phyloP scores from a whole-genome alignment of 1,140 invertebrate species.

The Danaus plexippus region DNA sequence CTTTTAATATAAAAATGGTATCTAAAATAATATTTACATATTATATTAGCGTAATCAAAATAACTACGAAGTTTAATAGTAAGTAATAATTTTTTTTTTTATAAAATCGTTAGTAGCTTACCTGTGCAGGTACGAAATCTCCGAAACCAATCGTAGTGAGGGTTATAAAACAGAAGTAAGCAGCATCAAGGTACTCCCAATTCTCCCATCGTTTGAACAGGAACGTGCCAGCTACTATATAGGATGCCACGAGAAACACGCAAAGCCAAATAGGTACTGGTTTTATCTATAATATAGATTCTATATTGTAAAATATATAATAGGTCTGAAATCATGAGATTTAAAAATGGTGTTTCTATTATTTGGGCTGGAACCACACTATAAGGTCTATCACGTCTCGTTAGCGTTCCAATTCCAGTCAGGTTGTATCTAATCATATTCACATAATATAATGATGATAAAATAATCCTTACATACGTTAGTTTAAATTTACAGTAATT shows the following conservation, averaged over 20 bases:
- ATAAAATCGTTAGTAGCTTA: slow-evolving; percentile 9
- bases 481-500: too few species aligned
- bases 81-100: background rate
- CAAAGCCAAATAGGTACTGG: slow-evolving; percentile 94
- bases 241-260: slow-evolving; percentile 89
- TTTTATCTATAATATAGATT: slow-evolving; percentile 60
- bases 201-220: slow-evolving; percentile 90
- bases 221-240: slow-evolving; percentile 89
- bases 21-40: too few species aligned
- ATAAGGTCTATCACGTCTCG: too few species aligned
- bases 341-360: too few species aligned
- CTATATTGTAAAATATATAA: too few species aligned
- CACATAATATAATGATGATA: too few species aligned
- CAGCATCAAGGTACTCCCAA: slow-evolving; percentile 91
- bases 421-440: too few species aligned
- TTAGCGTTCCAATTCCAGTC: too few species aligned
- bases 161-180: slow-evolving; percentile 97
- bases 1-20: too few species aligned
- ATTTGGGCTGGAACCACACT: too few species aligned
- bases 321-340: too few species aligned
- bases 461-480: too few species aligned
- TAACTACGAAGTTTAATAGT: background rate
- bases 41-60: slow-evolving; percentile 1
- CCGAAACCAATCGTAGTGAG: slow-evolving; percentile 96
- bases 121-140: slow-evolving; percentile 92